phyloP scores from a whole-genome alignment of 2,888 invertebrate species.

The Sisyra nigra region DNA sequence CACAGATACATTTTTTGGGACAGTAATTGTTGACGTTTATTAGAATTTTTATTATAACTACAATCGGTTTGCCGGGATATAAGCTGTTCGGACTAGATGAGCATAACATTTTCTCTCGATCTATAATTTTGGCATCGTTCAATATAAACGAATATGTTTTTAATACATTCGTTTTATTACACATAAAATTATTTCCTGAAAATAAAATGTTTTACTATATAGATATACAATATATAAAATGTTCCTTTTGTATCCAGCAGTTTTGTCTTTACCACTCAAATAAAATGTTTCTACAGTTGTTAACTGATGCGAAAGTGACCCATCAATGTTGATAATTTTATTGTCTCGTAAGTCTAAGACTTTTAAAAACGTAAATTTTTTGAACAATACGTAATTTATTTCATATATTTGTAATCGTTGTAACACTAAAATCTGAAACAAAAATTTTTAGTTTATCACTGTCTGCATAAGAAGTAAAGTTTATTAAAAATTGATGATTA shows the following conservation, averaged over 20 bases:
- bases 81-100: not conserved
- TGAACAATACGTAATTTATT: not conserved
- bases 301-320: not conserved
- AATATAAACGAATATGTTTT: not conserved
- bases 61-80: not conserved
- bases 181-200: not conserved
- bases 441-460: no score
- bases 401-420: not conserved
- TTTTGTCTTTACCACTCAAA: not conserved
- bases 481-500: not conserved
- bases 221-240: no score
- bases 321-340: not conserved
- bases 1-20: not conserved
- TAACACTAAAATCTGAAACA: not conserved
- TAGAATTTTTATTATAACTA: not conserved
- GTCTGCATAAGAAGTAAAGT: no score
- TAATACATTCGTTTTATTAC: not conserved
- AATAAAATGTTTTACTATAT: not conserved
- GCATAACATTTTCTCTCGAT: not conserved
- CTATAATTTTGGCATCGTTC: not conserved
- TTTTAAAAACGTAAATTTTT: not conserved
- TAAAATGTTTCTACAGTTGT: not conserved
- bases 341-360: not conserved
- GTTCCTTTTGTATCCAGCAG: no score
- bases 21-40: not conserved